Percentiles rank a stretch among this genome's conserved stretches.
Conservation (phyloP, 1,140 invertebrate species). For the Halictus rubicundus region DNA sequence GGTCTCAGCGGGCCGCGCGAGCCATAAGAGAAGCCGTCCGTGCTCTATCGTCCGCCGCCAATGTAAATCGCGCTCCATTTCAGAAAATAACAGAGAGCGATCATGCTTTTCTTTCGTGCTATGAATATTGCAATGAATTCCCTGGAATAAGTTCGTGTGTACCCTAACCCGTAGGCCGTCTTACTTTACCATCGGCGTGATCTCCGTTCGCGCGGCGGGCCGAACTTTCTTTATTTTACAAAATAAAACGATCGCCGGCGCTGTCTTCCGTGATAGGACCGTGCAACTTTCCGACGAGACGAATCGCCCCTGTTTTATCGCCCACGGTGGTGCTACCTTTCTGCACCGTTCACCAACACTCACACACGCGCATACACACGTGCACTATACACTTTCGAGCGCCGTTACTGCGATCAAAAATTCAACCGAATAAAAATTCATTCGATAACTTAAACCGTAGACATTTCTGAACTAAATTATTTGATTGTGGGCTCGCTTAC, state of each 20-base stretch:
- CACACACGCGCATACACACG: too few relatives aligned
- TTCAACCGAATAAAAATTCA: too few relatives aligned
- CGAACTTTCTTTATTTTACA: background rate
- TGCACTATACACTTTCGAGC: too few relatives aligned
- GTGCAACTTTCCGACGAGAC: background rate
- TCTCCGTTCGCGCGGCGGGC: background rate
- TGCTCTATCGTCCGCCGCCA: background rate
- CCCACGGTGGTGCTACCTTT: too few relatives aligned
- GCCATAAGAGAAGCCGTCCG: background rate
- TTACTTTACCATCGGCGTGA: background rate
- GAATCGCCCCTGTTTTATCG: background rate
- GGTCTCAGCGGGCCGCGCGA: too few relatives aligned
- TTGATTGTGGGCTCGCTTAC: too few relatives aligned
- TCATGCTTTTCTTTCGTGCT: slow-evolving; percentile 5
- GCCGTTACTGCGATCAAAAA: too few relatives aligned
- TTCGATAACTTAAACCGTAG: too few relatives aligned
- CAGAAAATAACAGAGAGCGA: background rate
- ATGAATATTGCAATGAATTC: background rate
- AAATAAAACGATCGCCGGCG: background rate
- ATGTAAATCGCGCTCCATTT: slow-evolving; percentile 4
- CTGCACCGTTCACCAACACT: too few relatives aligned
- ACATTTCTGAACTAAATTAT: too few relatives aligned
- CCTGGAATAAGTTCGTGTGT: background rate
- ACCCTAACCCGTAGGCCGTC: background rate
- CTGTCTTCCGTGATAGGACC: background rate